Conservation (phyloP, 2,113 vertebrate species). For the Gallinago media region DNA sequence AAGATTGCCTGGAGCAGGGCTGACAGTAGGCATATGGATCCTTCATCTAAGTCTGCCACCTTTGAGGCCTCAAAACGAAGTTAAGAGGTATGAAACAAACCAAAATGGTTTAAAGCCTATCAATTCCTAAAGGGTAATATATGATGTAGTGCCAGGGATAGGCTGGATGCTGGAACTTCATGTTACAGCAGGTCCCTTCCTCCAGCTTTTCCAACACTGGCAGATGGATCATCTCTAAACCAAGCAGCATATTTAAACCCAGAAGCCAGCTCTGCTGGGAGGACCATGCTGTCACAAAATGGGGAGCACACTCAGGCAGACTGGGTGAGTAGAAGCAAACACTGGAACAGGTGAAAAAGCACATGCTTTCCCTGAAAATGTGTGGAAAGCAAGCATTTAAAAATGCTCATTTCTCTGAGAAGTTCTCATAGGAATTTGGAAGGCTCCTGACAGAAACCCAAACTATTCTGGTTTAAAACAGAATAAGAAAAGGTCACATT, state of each 20-base stretch:
- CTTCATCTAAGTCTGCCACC: background rate
- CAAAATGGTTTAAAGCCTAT: rapidly evolving
- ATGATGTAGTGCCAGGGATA: background rate
- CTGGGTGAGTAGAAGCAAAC: background rate
- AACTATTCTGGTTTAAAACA: background rate
- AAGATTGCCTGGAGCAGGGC: background rate
- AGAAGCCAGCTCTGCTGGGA: background rate
- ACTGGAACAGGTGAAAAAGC: background rate
- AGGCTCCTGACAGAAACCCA: background rate
- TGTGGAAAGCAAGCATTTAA: background rate
- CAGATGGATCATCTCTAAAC: background rate
- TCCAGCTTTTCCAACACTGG: background rate
- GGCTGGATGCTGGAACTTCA: background rate
- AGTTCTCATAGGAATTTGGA: background rate
- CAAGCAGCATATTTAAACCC: background rate
- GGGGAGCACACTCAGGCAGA: background rate
- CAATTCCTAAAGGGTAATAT: background rate
- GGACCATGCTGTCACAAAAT: background rate
- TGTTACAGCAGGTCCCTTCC: background rate
- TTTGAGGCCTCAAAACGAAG: background rate
- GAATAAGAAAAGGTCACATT: background rate
- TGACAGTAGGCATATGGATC: background rate
- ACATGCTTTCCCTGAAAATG: background rate
- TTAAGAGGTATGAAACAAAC: background rate
- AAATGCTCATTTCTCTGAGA: background rate